Evolutionary conservation across 53 echinoderm and acorn worm genomes (phyloP), one percentile per base, ranked within the genome.

Genomic region (Holothuria scabra): DNA sequence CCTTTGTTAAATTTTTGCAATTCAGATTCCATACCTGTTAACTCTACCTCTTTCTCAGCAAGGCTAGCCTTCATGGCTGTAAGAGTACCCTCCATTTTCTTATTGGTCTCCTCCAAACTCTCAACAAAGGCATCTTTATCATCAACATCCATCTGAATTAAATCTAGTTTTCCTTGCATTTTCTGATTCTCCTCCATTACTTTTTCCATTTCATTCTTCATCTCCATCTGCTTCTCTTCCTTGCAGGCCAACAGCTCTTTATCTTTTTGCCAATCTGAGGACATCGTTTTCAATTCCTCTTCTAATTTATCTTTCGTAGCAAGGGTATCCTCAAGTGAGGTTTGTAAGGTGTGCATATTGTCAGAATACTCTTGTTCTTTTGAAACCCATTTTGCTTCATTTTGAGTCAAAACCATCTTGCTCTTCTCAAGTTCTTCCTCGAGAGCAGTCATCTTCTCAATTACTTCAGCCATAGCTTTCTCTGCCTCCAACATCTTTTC

Each of bases 111-210:
- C 32, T 79, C 74, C 48, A 85, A 86, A 41, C 83, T 67, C 41
- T 89, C 80, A 7, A 92, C 79, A 75, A 80, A 85, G 23, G 60
- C 83, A 46, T 91, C 95, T 60, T 92, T 95, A 66, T 95, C 92
- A 64, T 92, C 95, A 13, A 95, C 83, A 72, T 91, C 95, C 91
- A 93, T 95, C 82, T 95, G 87, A 34, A 95, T 82, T 21, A 93
- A 76, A 25, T 95, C 95, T 34, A 93, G 74, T 24, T 83, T 88
- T 60, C 91, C 85, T 62, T 87, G 89, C 83, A 95, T 76, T 29
- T 85, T 85, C 60, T 91, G 89, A 26, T 90, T 87, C 24, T 93
- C 90, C 24, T 93, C 88, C 25, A 35, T 85, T 26, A 84, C 58
- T 12, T 37, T 32, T 56, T 88, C 80, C 30, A 86, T 32, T 24